phyloP scores from a whole-genome alignment of 2,797 vertebrate species.

The Vespertilio murinus region DNA sequence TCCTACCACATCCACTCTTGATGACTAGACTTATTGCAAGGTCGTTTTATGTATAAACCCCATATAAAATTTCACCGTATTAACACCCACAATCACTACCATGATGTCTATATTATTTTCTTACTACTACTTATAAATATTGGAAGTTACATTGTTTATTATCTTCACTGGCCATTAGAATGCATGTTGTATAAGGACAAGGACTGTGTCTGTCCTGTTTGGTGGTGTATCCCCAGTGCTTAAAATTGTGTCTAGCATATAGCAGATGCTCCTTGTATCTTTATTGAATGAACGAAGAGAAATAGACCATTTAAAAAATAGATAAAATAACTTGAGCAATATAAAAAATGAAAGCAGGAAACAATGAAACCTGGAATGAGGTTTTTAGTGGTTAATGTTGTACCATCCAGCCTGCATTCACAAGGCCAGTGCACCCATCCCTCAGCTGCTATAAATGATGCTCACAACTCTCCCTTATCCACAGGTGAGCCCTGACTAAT shows the following conservation, averaged over 20 bases:
- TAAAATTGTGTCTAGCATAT: not conserved
- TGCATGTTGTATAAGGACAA: not conserved
- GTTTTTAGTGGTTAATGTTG: not conserved
- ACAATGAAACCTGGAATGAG: not conserved
- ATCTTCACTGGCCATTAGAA: not conserved
- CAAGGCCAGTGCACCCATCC: not conserved
- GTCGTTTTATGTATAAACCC: not conserved
- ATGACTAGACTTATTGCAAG: not conserved
- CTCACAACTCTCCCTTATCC: not conserved
- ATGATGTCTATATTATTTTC: not conserved
- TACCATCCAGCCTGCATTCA: not conserved
- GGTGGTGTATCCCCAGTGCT: not conserved
- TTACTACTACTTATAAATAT: not conserved
- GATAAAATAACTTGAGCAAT: not conserved
- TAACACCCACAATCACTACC: not conserved
- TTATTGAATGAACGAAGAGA: not conserved
- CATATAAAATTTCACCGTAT: not conserved
- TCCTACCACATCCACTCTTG: not conserved
- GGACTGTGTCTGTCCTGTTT: not conserved
- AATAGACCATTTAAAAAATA: not conserved
- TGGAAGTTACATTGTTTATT: not conserved
- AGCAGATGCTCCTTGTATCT: not conserved
- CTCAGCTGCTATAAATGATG: not conserved
- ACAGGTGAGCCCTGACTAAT: not conserved
- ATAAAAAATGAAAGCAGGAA: not conserved